phyloP scores from a whole-genome alignment of 2,797 vertebrate genomes.

The Adrianichthys oophorus region DNA sequence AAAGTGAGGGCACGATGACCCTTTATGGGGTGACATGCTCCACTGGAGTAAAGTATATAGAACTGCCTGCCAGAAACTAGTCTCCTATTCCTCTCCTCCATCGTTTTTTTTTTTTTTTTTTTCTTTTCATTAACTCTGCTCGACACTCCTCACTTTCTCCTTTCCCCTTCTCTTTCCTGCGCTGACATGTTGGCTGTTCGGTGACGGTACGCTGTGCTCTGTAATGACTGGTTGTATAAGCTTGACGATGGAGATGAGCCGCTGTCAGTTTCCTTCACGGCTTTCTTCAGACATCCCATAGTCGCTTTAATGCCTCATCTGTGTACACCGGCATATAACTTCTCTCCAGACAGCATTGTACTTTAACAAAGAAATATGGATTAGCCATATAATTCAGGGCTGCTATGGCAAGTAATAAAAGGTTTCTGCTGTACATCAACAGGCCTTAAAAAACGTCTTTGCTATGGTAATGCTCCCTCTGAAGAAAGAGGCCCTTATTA shows the following conservation, averaged over 20 bases:
- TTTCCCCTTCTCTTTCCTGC: slow-evolving; percentile 13
- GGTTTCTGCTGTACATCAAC: slow-evolving; percentile 55
- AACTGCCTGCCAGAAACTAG: slow-evolving; percentile 35
- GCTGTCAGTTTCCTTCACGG: too few relatives aligned
- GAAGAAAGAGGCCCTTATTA: slow-evolving; percentile 72
- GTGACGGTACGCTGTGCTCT: slow-evolving; percentile 25
- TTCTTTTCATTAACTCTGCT: slow-evolving; percentile 37
- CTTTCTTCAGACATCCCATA: slow-evolving; percentile 15
- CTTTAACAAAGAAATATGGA: slow-evolving; percentile 41
- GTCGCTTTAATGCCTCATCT: slow-evolving; percentile 36
- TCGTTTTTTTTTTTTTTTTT: slow-evolving; percentile 26
- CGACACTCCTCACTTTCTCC: slow-evolving; percentile 21
- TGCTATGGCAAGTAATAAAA: slow-evolving; percentile 57
- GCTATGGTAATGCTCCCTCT: slow-evolving; percentile 52
- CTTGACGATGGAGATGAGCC: not conserved
- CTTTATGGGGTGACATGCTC: slow-evolving; percentile 49
- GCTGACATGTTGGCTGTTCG: slow-evolving; percentile 32
- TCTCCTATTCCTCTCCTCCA: slow-evolving; percentile 17
- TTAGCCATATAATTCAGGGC: slow-evolving; percentile 39
- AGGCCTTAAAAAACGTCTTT: slow-evolving; percentile 50
- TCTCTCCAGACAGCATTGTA: slow-evolving; percentile 25
- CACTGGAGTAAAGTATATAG: slow-evolving; percentile 46
- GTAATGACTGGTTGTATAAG: slow-evolving; percentile 32
- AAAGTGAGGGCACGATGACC: slow-evolving; percentile 42
- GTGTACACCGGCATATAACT: slow-evolving; percentile 43